Percentiles rank a stretch among this genome's conserved stretches.
Evolutionary conservation across 2,113 vertebrate genomes (phyloP).

Genomic region (Centropus bengalensis): DNA sequence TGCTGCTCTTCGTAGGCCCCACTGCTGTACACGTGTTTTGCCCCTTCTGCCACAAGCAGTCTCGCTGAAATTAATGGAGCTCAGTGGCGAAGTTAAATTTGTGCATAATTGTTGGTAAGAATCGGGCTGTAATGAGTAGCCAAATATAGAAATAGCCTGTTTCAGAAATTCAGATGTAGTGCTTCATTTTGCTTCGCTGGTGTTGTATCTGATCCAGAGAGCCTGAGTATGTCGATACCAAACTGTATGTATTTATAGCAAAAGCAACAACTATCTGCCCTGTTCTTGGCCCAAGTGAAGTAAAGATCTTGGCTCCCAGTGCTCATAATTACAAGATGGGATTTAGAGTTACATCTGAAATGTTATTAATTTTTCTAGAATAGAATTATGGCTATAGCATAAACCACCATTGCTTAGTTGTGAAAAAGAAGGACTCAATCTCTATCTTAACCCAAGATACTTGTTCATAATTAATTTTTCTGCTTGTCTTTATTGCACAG

Average conservation of each 20-base stretch:
- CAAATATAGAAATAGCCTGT: background rate
- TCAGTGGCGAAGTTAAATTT: slow-evolving; percentile 16
- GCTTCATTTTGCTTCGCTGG: background rate
- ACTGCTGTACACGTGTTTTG: background rate
- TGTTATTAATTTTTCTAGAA: background rate
- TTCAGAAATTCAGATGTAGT: background rate
- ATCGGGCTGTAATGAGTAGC: background rate
- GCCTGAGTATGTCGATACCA: background rate
- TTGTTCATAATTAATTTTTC: background rate
- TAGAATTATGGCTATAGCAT: background rate
- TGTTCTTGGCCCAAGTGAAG: background rate
- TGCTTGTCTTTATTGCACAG: background rate
- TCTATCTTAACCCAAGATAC: background rate
- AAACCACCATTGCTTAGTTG: background rate
- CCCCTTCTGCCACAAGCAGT: background rate
- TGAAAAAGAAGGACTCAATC: background rate
- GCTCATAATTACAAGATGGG: background rate
- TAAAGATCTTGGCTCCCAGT: background rate
- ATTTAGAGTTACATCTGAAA: background rate
- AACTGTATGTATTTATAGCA: background rate
- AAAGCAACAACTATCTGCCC: background rate
- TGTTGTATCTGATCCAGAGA: background rate
- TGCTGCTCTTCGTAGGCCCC: background rate
- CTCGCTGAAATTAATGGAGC: background rate
- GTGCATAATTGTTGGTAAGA: background rate